Conservation (phyloP, 2,797 vertebrate genomes). For the Pantherophis vulpinus region DNA sequence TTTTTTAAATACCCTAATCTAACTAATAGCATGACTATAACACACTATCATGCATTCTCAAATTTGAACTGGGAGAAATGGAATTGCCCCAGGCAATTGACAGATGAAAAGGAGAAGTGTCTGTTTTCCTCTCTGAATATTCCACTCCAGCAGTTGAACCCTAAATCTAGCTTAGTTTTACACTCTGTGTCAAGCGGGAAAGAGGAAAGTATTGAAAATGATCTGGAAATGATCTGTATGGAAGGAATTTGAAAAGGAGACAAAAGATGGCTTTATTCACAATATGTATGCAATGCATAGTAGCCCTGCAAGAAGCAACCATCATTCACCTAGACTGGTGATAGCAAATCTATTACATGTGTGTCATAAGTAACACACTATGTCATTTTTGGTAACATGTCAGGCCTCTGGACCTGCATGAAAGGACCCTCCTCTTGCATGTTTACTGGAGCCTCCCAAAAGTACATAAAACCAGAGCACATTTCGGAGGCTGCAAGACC, state of each 20-base stretch:
- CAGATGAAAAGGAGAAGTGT: neutral
- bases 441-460: neutral
- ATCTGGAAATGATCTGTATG: neutral
- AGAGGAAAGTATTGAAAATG: neutral
- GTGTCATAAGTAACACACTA: neutral
- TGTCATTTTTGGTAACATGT: neutral
- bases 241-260: neutral
- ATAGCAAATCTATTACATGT: neutral
- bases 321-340: neutral
- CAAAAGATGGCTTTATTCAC: neutral
- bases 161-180: neutral
- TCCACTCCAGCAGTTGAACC: neutral
- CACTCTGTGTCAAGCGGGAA: neutral
- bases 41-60: neutral
- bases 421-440: neutral
- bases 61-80: neutral
- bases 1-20: neutral
- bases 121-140: neutral
- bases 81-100: neutral
- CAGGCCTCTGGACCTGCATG: neutral
- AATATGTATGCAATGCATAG: neutral
- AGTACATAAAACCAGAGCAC: neutral
- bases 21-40: neutral
- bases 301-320: neutral
- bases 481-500: neutral